phyloP scores from a whole-genome alignment of 2,113 vertebrate species.

The Mormyrus iriodes region DNA sequence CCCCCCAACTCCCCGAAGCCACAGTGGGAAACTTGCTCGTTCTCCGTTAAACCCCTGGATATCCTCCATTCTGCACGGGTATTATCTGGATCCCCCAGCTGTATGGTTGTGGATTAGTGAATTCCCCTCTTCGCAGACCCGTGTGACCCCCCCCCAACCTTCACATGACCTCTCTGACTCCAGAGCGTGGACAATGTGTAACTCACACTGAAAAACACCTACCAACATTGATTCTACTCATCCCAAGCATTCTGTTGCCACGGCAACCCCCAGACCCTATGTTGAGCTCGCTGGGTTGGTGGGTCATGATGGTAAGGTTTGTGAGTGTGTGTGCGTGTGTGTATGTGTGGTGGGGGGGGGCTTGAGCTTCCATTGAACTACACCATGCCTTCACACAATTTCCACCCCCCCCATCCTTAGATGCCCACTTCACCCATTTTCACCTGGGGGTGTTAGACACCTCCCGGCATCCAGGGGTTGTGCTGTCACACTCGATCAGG shows the following conservation, averaged over 20 bases:
- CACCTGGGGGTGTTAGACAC: not conserved
- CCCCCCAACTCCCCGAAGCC: not conserved
- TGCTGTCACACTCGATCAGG: not conserved
- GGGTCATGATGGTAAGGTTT: not conserved
- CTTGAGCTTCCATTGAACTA: not conserved
- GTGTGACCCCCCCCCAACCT: slow-evolving; percentile 31
- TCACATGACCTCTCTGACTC: slow-evolving; percentile 28
- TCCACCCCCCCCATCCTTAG: not conserved
- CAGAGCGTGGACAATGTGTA: not conserved
- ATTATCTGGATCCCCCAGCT: not conserved
- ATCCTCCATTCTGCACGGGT: too few species aligned
- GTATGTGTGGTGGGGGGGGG: too few species aligned
- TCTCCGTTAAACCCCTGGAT: not conserved
- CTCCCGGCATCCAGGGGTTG: not conserved
- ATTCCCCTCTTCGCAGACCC: not conserved
- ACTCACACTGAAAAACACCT: not conserved
- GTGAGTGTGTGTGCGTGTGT: not conserved
- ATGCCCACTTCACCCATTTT: not conserved
- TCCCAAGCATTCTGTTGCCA: not conserved
- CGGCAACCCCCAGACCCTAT: not conserved
- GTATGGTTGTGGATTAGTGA: not conserved
- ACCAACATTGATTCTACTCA: not conserved
- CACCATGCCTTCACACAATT: not conserved
- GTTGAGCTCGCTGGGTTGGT: not conserved
- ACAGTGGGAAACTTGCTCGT: not conserved